phyloP scores from a whole-genome alignment of 2,888 invertebrate genomes.

The Perizoma flavofasciatum region DNA sequence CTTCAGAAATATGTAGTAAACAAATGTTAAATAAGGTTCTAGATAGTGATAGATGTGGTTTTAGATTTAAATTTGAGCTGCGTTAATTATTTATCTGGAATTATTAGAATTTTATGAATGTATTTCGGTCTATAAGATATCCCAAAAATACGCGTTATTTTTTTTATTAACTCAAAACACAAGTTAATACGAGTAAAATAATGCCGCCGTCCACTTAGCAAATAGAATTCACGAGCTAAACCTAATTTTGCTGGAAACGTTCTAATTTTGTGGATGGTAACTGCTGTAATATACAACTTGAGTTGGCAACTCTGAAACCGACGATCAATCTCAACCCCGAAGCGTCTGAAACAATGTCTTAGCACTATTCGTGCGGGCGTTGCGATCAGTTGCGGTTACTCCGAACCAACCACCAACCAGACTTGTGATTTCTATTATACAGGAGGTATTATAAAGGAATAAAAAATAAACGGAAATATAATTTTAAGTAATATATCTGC shows the following conservation, averaged over 20 bases:
- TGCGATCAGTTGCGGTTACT: conserved; percentile 36
- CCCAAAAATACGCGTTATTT: too few relatives aligned
- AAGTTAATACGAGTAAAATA: too few relatives aligned
- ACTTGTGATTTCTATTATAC: too few relatives aligned
- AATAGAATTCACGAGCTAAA: neutral
- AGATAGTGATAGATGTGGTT: conserved; percentile 23
- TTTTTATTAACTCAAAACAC: too few relatives aligned
- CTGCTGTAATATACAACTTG: conserved; percentile 9
- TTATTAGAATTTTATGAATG: conserved; percentile 26
- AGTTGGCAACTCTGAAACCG: conserved; percentile 18
- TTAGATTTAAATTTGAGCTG: conserved; percentile 16
- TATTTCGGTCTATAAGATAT: too few relatives aligned
- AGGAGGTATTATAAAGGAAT: too few relatives aligned
- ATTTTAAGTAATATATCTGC: too few relatives aligned
- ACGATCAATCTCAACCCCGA: conserved; percentile 25
- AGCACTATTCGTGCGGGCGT: conserved; percentile 26
- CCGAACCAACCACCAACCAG: conserved; percentile 1
- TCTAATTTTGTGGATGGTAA: conserved; percentile 2
- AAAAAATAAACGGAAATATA: too few relatives aligned
- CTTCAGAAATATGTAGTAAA: conserved; percentile 3
- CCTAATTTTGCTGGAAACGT: neutral
- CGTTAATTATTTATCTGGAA: conserved; percentile 14
- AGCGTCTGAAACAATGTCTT: conserved; percentile 35
- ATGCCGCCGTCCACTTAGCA: neutral
- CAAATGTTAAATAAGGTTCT: conserved; percentile 12